Conservation (phyloP, 2,888 invertebrate genomes). For the Polyploca ridens region DNA sequence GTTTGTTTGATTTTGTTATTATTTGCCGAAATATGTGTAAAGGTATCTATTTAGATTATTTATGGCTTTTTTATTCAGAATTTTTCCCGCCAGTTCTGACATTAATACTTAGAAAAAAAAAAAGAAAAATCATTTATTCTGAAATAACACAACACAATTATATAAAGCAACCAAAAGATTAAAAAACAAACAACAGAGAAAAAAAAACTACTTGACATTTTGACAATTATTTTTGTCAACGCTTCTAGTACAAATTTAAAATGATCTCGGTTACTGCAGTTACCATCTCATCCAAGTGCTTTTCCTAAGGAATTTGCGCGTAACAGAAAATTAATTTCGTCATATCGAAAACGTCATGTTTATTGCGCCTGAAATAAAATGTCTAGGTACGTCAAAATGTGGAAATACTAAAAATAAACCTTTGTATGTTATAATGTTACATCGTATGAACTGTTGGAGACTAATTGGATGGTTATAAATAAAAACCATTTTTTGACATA, state of each 20-base stretch:
- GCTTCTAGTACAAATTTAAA: neutral
- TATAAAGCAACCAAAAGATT: too few species aligned
- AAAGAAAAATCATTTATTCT: too few species aligned
- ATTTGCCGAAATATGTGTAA: too few species aligned
- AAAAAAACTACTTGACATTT: too few species aligned
- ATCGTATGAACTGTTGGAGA: neutral
- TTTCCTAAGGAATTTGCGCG: conserved; percentile 22
- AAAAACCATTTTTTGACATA: neutral
- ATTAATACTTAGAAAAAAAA: too few species aligned
- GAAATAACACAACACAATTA: too few species aligned
- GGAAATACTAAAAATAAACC: conserved; percentile 21
- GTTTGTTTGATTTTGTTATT: too few species aligned
- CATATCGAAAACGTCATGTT: conserved; percentile 30
- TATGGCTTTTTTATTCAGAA: too few species aligned
- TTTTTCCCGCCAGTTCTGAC: too few species aligned
- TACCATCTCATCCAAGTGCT: conserved; percentile 6
- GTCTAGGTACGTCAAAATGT: conserved; percentile 19
- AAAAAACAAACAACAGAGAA: too few species aligned
- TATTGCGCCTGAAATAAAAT: conserved; percentile 30
- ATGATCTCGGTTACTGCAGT: conserved; percentile 1
- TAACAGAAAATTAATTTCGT: conserved; percentile 27
- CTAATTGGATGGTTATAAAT: conserved; percentile 5
- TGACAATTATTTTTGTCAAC: neutral
- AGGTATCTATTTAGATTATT: too few species aligned
- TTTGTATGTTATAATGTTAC: neutral